phyloP scores from a whole-genome alignment of 2,888 invertebrate genomes.

The Cephus rjabovi region DNA sequence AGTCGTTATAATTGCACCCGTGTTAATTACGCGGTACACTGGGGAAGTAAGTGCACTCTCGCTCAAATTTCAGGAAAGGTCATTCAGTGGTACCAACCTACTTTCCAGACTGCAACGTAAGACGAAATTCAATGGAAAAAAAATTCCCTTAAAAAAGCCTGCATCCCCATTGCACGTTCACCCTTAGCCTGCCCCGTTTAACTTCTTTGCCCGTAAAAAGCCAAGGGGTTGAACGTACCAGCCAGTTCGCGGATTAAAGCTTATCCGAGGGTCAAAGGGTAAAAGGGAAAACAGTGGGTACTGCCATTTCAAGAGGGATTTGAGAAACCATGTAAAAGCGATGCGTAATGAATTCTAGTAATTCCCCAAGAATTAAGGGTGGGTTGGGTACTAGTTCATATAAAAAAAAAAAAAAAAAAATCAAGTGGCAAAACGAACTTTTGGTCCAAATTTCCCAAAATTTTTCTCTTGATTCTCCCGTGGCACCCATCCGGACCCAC shows the following conservation, averaged over 20 bases:
- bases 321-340: not conserved
- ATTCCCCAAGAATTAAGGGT: not conserved
- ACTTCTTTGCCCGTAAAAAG: not conserved
- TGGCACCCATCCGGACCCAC: not conserved
- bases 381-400: not conserved
- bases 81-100: constrained; percentile 16
- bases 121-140: not conserved
- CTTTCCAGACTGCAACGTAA: not conserved
- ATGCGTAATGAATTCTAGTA: not conserved
- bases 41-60: not conserved
- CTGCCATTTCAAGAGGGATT: not conserved
- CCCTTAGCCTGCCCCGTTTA: not conserved
- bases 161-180: not conserved
- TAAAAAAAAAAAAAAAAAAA: not conserved
- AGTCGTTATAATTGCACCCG: constrained; percentile 31
- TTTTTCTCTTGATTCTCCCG: not conserved
- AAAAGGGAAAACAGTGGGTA: not conserved
- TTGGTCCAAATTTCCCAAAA: not conserved
- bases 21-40: constrained; percentile 22
- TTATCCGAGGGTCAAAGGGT: not conserved
- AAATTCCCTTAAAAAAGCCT: not conserved
- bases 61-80: not conserved
- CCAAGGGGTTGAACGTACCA: not conserved
- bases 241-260: not conserved
- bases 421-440: not conserved